A percentile compares a stretch with the other conserved stretches of the same genome.
Conservation (phyloP, 2,888 invertebrate species). For the Tineola bisselliella region DNA sequence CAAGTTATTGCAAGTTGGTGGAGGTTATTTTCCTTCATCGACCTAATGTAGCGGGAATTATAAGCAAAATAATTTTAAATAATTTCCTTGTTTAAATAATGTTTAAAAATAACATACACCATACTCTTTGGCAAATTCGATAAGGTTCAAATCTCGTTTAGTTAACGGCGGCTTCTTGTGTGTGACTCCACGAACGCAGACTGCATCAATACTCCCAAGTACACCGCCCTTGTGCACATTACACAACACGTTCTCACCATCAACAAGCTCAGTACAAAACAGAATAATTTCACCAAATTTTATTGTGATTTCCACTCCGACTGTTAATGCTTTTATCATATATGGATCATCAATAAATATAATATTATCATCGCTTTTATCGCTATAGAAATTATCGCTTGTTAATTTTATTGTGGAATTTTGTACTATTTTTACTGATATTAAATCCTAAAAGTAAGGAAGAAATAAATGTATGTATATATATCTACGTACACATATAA, state of each 20-base stretch:
- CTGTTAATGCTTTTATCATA: conserved; percentile 23
- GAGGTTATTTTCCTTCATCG: too few species aligned
- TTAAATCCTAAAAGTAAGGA: neutral
- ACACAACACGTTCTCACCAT: conserved; percentile 27
- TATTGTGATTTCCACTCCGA: conserved; percentile 31
- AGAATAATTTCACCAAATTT: conserved; percentile 28
- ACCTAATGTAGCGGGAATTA: too few species aligned
- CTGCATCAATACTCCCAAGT: conserved; percentile 23
- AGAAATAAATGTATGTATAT: neutral
- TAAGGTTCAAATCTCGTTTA: conserved; percentile 29
- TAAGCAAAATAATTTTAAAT: too few species aligned
- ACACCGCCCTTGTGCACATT: conserved; percentile 25
- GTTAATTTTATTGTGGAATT: conserved; percentile 25
- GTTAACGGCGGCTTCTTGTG: conserved; percentile 27
- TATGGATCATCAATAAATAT: conserved; percentile 35
- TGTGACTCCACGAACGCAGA: conserved; percentile 29
- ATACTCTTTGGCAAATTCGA: conserved; percentile 32
- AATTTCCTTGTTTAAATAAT: too few species aligned
- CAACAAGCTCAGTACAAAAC: conserved; percentile 26
- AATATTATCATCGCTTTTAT: conserved; percentile 27
- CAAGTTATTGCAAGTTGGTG: too few species aligned
- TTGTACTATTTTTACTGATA: conserved; percentile 18
- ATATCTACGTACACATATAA: too few species aligned
- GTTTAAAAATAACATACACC: conserved; percentile 24
- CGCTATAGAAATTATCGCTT: conserved; percentile 23